Evolutionary conservation across 2,113 vertebrate genomes (phyloP).

Genomic region (Cyprinodon variegatus): DNA sequence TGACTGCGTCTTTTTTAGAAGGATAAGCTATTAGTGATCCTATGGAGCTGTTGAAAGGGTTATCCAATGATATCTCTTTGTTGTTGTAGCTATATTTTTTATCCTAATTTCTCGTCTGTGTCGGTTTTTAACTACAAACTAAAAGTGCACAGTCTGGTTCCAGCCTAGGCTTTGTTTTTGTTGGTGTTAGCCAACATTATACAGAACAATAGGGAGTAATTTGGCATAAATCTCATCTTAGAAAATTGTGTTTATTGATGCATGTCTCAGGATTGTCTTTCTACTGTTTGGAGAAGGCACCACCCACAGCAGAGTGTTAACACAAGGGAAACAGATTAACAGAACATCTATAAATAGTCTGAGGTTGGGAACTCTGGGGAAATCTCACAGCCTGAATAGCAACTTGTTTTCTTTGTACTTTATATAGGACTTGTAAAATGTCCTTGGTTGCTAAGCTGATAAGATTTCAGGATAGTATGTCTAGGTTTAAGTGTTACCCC

Average conservation of each 20-base stretch:
- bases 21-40: background rate
- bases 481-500: conserved; percentile 1
- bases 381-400: conserved; percentile 73
- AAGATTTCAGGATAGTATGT: conserved; percentile 26
- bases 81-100: background rate
- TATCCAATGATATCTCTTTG: background rate
- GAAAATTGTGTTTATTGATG: conserved; percentile 27
- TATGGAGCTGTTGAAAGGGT: background rate
- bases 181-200: conserved; percentile 2
- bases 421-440: conserved; percentile 44
- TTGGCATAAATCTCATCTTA: conserved; percentile 14
- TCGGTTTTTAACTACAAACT: background rate
- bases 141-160: background rate
- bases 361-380: conserved; percentile 68
- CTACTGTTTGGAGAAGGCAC: conserved; percentile 65
- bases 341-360: conserved; percentile 77
- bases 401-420: conserved; percentile 73
- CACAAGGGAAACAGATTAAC: conserved; percentile 66
- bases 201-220: conserved; percentile 30
- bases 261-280: conserved; percentile 43
- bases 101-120: background rate
- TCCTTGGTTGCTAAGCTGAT: conserved; percentile 45
- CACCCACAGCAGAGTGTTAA: conserved; percentile 68
- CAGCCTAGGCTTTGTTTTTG: background rate
- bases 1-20: background rate